Evolutionary conservation across 2,888 invertebrate genomes (phyloP), one percentile per base, ranked within the genome.

Genomic region (Nasonia oneida): DNA sequence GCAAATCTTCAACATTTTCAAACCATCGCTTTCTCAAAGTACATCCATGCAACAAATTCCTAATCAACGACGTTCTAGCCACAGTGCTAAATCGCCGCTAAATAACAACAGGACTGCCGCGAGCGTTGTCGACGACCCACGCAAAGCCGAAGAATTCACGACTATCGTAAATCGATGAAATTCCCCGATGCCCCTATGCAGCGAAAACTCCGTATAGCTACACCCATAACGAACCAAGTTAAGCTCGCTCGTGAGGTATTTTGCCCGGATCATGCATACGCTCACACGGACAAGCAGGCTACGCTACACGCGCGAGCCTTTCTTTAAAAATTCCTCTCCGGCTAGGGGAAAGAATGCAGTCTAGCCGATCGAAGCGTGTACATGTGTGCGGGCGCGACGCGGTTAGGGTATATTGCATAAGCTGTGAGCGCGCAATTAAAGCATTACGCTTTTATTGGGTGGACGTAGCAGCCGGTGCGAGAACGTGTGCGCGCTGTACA

Each of bases 371-470:
- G 67, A 33, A 67, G 67, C 33, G 3, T 5, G 18, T 5, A 33
- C 37, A 12, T 33, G 37, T 71, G 5, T 53, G 53, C 42, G 71
- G 2, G 29, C 14, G 42, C 47, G 23, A 73, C 73, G 73, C 47
- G 67, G 18, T 47, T 61, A 61, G 23, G 57, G 57, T 77, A 42
- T 70, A 78, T 85, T 84, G 57, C 78, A 53, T 76, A 86, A 86
- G 61, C 39, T 61, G 61, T 57, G 33, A 37, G 73, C 47, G 73
- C 39, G 84, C 84, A 89, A 89, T 90, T 90, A 89, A 89, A 88
- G 86, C 87, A 83, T 88, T 88, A 84, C 76, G 80, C 64, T 87
- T 88, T 89, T 86, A 86, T 86, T 87, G 57, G 71, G 73, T 85
- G 84, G 83, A 86, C 85, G 87, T 83, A 12, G 18, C 3, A 14